Evolutionary conservation across 2,113 vertebrate species (phyloP).

Genomic region (Lota lota): DNA sequence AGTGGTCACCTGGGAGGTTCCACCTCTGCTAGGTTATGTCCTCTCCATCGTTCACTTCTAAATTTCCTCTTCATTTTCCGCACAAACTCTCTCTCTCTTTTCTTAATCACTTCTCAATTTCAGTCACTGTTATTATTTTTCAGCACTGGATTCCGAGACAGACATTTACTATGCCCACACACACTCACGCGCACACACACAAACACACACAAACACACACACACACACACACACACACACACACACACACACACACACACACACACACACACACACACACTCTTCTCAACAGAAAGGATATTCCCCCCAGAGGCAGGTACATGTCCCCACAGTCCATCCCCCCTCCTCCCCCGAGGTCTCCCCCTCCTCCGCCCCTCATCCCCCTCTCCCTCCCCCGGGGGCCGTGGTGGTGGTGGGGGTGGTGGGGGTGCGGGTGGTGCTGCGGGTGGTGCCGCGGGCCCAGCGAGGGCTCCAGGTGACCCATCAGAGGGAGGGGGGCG

Average conservation of each 20-base stretch:
- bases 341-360: conserved; percentile 45
- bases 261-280: conserved; percentile 3
- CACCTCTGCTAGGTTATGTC: no score
- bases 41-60: no score
- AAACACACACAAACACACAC: conserved; percentile 8
- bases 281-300: conserved; percentile 66
- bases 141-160: no score
- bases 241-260: no score
- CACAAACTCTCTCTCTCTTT: no score
- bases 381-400: conserved; percentile 67
- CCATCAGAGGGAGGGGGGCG: conserved; percentile 63
- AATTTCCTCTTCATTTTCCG: no score
- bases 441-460: conserved; percentile 9
- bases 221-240: conserved; percentile 3
- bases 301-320: conserved; percentile 69
- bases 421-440: no score
- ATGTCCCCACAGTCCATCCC: conserved; percentile 70
- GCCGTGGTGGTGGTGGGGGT: conserved; percentile 27
- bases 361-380: conserved; percentile 60
- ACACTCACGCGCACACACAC: no score
- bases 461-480: conserved; percentile 63
- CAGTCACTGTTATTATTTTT: no score
- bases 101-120: no score
- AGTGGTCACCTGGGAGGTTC: no score
- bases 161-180: no score